phyloP scores from a whole-genome alignment of 2,797 vertebrate species.

The Denticeps clupeoides region DNA sequence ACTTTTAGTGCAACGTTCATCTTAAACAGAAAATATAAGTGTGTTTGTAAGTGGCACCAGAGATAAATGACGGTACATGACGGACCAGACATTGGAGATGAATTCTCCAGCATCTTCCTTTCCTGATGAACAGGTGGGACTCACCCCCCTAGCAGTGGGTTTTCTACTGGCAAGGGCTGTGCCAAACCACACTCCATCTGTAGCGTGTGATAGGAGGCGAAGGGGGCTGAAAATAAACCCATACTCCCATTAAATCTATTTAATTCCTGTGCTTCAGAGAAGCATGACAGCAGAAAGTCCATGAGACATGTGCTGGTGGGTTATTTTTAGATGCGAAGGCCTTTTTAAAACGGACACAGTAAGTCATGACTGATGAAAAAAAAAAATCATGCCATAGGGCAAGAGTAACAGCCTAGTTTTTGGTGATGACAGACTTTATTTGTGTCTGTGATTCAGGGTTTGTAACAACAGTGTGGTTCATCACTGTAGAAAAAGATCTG shows the following conservation, averaged over 20 bases:
- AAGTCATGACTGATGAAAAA: slow-evolving; percentile 18
- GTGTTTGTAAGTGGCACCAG: too few relatives aligned
- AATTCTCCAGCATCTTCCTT: too few relatives aligned
- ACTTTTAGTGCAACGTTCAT: too few relatives aligned
- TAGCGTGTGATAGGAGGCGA: background rate
- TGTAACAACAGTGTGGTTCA: too few relatives aligned
- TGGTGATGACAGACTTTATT: slow-evolving; percentile 3
- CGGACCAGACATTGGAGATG: too few relatives aligned
- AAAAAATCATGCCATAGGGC: slow-evolving; percentile 10
- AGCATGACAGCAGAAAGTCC: slow-evolving; percentile 29
- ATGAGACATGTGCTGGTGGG: slow-evolving; percentile 21
- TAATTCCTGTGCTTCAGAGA: slow-evolving; percentile 27
- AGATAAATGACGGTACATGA: too few relatives aligned
- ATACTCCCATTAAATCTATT: slow-evolving; percentile 30
- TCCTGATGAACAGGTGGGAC: too few relatives aligned
- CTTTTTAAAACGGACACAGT: background rate
- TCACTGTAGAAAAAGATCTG: too few relatives aligned
- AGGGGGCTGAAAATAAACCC: slow-evolving; percentile 22
- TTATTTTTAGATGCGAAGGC: slow-evolving; percentile 24
- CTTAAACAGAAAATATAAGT: too few relatives aligned
- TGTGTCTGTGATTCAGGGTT: background rate
- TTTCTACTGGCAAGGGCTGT: background rate
- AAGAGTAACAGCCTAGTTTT: slow-evolving; percentile 11
- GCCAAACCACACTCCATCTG: background rate
- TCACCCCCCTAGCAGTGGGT: background rate